phyloP scores from a whole-genome alignment of 2,888 invertebrate species.

The Camponotus fellah region DNA sequence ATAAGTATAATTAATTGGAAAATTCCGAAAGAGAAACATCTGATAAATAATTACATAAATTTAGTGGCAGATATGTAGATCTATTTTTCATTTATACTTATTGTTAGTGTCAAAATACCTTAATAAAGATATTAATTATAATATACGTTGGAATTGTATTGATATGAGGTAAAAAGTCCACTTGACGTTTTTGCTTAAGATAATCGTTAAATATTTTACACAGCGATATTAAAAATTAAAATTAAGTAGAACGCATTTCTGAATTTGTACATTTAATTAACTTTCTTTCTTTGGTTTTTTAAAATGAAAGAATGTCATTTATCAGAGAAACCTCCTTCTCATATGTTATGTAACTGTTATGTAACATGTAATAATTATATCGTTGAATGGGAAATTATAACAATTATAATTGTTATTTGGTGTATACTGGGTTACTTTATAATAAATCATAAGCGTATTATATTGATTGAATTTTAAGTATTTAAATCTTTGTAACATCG shows the following conservation, averaged over 20 bases:
- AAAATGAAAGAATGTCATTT: background rate
- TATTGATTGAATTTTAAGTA: background rate
- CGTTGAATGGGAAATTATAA: too few species aligned
- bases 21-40: too few species aligned
- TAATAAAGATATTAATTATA: too few species aligned
- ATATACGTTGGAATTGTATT: background rate
- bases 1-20: too few species aligned
- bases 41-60: too few species aligned
- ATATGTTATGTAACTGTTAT: too few species aligned
- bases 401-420: too few species aligned
- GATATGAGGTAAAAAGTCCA: background rate
- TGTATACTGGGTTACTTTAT: background rate
- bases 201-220: slow-evolving; percentile 2
- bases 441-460: slow-evolving; percentile 43
- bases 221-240: background rate
- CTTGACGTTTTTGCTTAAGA: background rate
- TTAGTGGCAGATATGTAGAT: too few species aligned
- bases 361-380: too few species aligned
- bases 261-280: background rate
- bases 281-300: background rate
- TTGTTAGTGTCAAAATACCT: too few species aligned
- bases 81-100: too few species aligned
- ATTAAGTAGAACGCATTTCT: background rate
- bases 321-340: background rate
- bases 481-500: slow-evolving; percentile 46